These are phyloP conservation scores for Megaceryle torquata DNA, from an alignment of 2,113 vertebrate species.

Conservation along the genomic window DNA sequence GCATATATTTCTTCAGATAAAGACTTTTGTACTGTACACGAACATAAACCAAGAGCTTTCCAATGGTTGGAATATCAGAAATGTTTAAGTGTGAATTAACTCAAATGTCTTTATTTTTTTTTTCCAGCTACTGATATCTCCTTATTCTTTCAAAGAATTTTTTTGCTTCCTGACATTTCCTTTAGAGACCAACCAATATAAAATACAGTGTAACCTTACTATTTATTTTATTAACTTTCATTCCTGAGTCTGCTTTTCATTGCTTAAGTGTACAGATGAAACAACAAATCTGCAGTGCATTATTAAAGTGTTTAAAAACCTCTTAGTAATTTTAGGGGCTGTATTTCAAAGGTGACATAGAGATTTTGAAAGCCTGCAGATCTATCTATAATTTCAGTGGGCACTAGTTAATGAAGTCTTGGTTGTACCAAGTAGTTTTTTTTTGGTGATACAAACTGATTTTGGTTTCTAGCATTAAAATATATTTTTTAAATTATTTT, in stretches of 20 bases:
- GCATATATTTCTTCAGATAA: background rate
- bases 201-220: background rate
- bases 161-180: background rate
- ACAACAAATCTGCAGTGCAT: constrained; percentile 33
- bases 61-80: background rate
- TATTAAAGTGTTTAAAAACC: background rate
- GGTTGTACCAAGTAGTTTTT: background rate
- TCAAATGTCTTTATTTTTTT: background rate
- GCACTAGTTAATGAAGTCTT: background rate
- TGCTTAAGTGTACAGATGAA: constrained; percentile 37
- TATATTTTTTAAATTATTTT: background rate
- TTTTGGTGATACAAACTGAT: background rate
- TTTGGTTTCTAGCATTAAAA: background rate
- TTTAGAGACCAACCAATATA: background rate
- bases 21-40: background rate
- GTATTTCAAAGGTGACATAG: background rate
- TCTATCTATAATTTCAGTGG: background rate
- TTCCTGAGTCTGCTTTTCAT: constrained; percentile 18
- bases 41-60: background rate
- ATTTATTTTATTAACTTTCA: constrained; percentile 36
- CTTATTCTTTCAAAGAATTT: constrained; percentile 14
- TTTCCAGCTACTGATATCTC: background rate
- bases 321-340: background rate
- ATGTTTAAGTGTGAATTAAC: background rate
- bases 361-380: background rate